phyloP scores from a whole-genome alignment of 2,888 invertebrate species.

The Sthenelais limicola region DNA sequence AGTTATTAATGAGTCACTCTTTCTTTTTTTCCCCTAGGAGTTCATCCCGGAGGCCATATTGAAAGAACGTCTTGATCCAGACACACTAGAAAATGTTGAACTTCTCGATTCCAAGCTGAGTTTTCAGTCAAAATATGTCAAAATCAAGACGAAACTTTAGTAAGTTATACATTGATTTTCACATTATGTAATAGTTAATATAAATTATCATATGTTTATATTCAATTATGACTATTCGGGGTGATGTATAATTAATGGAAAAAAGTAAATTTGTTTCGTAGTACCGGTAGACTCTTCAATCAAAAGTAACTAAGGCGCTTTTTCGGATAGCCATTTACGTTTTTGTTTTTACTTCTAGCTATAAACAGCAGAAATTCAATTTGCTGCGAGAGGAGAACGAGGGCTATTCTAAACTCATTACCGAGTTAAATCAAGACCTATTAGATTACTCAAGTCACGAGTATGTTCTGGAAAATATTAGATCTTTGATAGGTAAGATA shows the following conservation, averaged over 20 bases:
- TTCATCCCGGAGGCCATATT: slow-evolving; percentile 83
- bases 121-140: slow-evolving; percentile 85
- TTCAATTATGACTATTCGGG: not conserved
- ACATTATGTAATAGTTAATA: not conserved
- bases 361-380: slow-evolving; percentile 99
- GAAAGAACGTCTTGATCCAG: slow-evolving; percentile 93
- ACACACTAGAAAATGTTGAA: slow-evolving; percentile 92
- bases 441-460: slow-evolving; percentile 57
- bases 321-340: no score
- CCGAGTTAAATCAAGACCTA: slow-evolving; percentile 90
- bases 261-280: no score
- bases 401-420: slow-evolving; percentile 96
- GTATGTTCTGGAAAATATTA: slow-evolving; percentile 87
- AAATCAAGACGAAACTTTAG: slow-evolving; percentile 98
- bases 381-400: slow-evolving; percentile 98
- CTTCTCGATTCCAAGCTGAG: slow-evolving; percentile 84
- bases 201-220: not conserved
- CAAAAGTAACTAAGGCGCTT: no score
- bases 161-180: no score
- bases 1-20: not conserved
- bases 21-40: slow-evolving; percentile 59
- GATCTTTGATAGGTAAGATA: slow-evolving; percentile 90
- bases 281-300: no score
- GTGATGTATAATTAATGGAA: no score
- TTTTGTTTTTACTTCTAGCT: slow-evolving; percentile 82